Evolutionary conservation across 2,888 invertebrate genomes (phyloP).

Genomic region (Parnassius orleans): DNA sequence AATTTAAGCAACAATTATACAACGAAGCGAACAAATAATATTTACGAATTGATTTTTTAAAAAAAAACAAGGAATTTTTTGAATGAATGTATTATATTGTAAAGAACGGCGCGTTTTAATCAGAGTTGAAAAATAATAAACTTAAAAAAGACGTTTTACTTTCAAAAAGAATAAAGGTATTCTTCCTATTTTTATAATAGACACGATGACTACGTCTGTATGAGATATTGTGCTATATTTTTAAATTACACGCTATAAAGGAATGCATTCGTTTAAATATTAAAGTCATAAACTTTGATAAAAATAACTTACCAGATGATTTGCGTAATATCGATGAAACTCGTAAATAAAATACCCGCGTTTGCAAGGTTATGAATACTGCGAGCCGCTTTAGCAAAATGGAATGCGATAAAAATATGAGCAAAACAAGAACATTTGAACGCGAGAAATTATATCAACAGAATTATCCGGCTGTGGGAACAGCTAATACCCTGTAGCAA

Average conservation of each 20-base stretch:
- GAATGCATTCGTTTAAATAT: not conserved
- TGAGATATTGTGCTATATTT: no score
- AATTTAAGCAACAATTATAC: no score
- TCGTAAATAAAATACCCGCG: not conserved
- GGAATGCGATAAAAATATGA: conserved; percentile 13
- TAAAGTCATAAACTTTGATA: not conserved
- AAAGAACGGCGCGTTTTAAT: no score
- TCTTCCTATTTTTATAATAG: no score
- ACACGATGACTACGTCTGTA: no score
- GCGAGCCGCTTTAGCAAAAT: conserved; percentile 7
- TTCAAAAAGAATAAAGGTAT: no score
- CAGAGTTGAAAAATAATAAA: no score
- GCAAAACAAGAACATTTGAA: conserved; percentile 6
- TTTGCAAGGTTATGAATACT: conserved; percentile 13
- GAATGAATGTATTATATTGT: no score
- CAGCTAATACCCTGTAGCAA: conserved; percentile 18
- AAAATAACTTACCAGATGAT: not conserved
- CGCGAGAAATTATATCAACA: conserved; percentile 24
- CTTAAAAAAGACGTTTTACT: no score
- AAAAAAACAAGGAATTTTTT: no score
- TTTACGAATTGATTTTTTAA: no score
- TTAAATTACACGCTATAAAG: not conserved
- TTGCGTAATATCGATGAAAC: not conserved
- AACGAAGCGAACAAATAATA: no score
- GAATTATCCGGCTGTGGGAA: conserved; percentile 24